phyloP scores from a whole-genome alignment of 2,888 invertebrate genomes.

The Tipula helvola region DNA sequence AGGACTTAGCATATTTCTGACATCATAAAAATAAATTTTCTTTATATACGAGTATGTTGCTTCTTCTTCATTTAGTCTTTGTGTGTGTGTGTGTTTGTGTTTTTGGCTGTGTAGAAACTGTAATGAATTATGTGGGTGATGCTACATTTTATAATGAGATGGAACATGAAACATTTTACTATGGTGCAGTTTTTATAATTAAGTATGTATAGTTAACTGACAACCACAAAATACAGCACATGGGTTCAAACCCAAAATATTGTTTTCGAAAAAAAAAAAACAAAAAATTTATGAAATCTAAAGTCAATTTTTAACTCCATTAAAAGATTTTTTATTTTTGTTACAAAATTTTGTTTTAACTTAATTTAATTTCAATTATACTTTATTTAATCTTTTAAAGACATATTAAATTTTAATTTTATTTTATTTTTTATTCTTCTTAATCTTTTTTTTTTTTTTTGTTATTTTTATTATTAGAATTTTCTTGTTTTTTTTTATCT shows the following conservation, averaged over 20 bases:
- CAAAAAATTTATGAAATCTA: background rate
- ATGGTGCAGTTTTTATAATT: background rate
- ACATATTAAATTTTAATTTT: constrained; percentile 1
- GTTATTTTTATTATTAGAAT: background rate
- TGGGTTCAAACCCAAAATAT: background rate
- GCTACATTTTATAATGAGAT: background rate
- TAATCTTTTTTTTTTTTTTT: background rate
- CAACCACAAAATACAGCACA: background rate
- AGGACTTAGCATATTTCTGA: background rate
- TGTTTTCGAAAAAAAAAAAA: background rate
- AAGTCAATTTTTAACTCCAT: background rate
- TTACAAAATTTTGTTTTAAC: background rate
- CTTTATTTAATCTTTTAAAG: background rate
- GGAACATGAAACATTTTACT: background rate
- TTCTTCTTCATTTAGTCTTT: background rate
- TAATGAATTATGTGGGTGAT: background rate
- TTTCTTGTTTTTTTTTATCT: background rate
- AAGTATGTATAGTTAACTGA: background rate
- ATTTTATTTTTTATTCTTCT: background rate
- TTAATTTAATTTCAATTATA: constrained; percentile 4
- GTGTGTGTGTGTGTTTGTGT: background rate
- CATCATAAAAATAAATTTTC: background rate
- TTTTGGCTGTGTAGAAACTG: background rate
- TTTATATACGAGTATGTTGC: background rate
- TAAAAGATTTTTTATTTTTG: background rate